These are phyloP conservation scores for Serilophus lunatus DNA, from an alignment of 2,113 vertebrate species.

Conservation along the genomic window DNA sequence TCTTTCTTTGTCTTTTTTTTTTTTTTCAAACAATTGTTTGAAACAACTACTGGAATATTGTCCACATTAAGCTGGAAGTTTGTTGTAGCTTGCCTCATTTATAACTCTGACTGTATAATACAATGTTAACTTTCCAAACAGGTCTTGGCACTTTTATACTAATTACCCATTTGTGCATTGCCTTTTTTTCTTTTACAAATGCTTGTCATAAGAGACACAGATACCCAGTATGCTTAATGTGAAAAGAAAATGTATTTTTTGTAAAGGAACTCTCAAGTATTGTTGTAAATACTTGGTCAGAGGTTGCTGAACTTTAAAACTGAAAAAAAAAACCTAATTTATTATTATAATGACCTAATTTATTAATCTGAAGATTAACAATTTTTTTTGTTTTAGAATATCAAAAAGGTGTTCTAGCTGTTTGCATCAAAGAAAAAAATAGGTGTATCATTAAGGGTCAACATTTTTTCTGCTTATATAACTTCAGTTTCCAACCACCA, in stretches of 20 bases:
- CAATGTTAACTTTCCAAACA: constrained; percentile 82
- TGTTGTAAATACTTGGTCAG: constrained; percentile 95
- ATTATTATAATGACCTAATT: constrained; percentile 94
- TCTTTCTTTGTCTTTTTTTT: neutral
- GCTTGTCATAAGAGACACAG: constrained; percentile 80
- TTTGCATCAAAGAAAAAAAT: constrained; percentile 79
- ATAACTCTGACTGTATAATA: constrained; percentile 79
- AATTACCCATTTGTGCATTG: constrained; percentile 81
- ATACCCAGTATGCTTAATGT: constrained; percentile 85
- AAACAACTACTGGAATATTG: constrained; percentile 86
- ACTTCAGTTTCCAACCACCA: constrained; percentile 74
- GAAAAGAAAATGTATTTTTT: constrained; percentile 83
- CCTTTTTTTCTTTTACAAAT: constrained; percentile 81
- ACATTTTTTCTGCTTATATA: constrained; percentile 75
- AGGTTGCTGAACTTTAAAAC: constrained; percentile 87
- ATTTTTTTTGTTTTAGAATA: constrained; percentile 85
- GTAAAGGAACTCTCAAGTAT: constrained; percentile 90
- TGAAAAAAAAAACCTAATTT: constrained; percentile 83
- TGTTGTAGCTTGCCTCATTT: constrained; percentile 83
- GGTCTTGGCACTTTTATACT: constrained; percentile 89
- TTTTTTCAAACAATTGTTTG: constrained; percentile 76
- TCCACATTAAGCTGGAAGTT: constrained; percentile 82
- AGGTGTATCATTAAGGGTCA: constrained; percentile 79
- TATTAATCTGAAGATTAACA: constrained; percentile 87
- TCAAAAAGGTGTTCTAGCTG: constrained; percentile 84